Base-by-base conservation (phyloP, 1,140 invertebrate species). In the Conus betulinus region DNA sequence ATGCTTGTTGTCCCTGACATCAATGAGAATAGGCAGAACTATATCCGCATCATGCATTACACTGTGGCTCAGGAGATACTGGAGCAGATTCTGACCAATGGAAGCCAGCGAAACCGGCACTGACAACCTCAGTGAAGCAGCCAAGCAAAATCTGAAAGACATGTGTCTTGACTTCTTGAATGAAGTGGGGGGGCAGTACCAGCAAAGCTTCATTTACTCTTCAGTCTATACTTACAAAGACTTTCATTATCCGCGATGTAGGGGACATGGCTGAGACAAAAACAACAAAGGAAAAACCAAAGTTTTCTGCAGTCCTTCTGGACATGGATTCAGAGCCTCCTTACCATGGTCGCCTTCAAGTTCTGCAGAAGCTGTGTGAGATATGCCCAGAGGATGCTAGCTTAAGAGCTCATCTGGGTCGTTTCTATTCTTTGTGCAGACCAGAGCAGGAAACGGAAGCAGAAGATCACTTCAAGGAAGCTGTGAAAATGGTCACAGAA, bases 61-160 rank as follows among this genome's bases (percentile, higher is more conserved):
- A 52, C 90, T 13, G 74, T 93, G 27, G 92, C 92, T n/a, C 91
- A 89, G 78, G 92, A 93, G 87, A 93, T 93, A 13, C 78, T 93
- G 4, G 91, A 93, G 57, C 91, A 91, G 39, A 89, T 92, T 63
- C 83, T 92, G 57, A 53, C 55, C 63, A 57, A 53, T 27, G 51
- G 84, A 3, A 5, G 1, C 25, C 10, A 78, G n/a, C 81, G 82
- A 52, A 52, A 79, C 5, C 23, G 52, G 55, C 55, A 81, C 39
- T 15, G 74, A 27, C 52, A 53, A 78, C 51, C 81, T 92, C 1
- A 90, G 90, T 67, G 76, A 20, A 39, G 39, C 81, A 55, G 91
- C 91, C 10, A 87, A 84, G 79, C 15, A n/a, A 53, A 86, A 90
- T 17, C 83, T 92, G 23, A 88, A 89, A 11, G 67, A 82, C 4